Percentiles rank a stretch among this genome's conserved stretches.
These are phyloP conservation scores for Caenorhabditis virilis DNA, from an alignment of 2,888 invertebrate genomes.

Conservation along the genomic window DNA sequence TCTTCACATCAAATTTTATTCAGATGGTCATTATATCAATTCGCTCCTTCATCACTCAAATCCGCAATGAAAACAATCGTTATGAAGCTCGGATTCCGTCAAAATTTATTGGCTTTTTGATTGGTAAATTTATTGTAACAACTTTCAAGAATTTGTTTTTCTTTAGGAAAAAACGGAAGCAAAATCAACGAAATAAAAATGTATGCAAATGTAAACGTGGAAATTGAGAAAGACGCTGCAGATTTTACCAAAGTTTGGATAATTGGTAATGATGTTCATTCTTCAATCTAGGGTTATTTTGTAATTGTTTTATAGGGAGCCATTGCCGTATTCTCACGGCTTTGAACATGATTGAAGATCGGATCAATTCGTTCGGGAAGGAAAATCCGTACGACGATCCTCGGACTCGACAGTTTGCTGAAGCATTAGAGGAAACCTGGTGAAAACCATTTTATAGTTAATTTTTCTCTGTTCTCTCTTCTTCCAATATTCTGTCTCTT, in stretches of 20 bases:
- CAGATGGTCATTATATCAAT: neutral
- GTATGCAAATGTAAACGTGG: conserved; percentile 22
- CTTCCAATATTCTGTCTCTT: neutral
- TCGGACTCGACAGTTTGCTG: conserved; percentile 21
- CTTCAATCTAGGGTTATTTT: no score
- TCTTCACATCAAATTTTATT: neutral
- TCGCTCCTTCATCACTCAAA: neutral
- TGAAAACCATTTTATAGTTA: neutral
- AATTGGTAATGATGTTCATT: no score
- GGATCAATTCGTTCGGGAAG: conserved; percentile 18
- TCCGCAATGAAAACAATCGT: conserved; percentile 23
- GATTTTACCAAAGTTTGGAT: neutral
- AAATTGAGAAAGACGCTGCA: conserved; percentile 9
- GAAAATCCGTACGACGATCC: no score
- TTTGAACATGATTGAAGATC: conserved; percentile 16
- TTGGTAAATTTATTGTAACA: conserved; percentile 14
- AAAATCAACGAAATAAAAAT: conserved; percentile 35
- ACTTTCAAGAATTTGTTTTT: neutral
- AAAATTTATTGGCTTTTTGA: conserved; percentile 27
- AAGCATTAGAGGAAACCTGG: conserved; percentile 15
- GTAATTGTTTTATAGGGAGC: conserved; percentile 24
- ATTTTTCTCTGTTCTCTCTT: conserved; percentile 2
- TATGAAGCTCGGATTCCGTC: conserved; percentile 19
- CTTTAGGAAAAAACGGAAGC: conserved; percentile 12
- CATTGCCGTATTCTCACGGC: conserved; percentile 21